Conservation (phyloP, 2,888 invertebrate genomes). For the Esperia sulphurella region DNA sequence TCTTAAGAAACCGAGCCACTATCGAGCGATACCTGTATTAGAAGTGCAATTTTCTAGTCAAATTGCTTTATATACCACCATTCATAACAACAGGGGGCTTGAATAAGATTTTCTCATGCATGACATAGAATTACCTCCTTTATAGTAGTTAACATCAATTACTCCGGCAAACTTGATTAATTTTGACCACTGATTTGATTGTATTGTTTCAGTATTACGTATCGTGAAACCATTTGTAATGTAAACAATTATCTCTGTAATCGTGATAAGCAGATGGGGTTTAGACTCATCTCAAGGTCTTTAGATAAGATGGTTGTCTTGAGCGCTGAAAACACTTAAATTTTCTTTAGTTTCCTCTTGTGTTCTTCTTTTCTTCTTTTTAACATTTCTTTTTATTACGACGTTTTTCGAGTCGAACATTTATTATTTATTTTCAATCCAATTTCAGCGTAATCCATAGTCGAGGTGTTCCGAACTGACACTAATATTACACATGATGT, state of each 20-base stretch:
- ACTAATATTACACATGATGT: not conserved
- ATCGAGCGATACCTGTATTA: conserved; percentile 7
- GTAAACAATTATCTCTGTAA: conserved; percentile 42
- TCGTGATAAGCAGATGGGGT: conserved; percentile 60
- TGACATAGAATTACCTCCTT: not conserved
- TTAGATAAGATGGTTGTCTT: conserved; percentile 50
- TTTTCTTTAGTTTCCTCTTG: not conserved
- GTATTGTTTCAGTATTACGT: not conserved
- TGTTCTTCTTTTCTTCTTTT: not conserved
- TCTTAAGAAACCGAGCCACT: conserved; percentile 18
- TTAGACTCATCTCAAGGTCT: conserved; percentile 56
- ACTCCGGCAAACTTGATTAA: not conserved
- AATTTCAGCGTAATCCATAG: not conserved
- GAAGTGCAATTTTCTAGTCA: conserved; percentile 16
- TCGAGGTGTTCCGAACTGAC: not conserved
- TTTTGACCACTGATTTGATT: not conserved
- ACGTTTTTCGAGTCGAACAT: not conserved
- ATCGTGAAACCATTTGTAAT: conserved; percentile 15
- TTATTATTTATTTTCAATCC: not conserved
- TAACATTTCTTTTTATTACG: not conserved
- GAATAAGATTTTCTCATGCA: not conserved
- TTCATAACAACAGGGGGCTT: not conserved
- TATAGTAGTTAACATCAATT: not conserved
- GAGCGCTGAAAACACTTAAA: not conserved
- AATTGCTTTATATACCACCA: not conserved